phyloP scores from a whole-genome alignment of 2,797 vertebrate species.

The Aulostomus chinensis region DNA sequence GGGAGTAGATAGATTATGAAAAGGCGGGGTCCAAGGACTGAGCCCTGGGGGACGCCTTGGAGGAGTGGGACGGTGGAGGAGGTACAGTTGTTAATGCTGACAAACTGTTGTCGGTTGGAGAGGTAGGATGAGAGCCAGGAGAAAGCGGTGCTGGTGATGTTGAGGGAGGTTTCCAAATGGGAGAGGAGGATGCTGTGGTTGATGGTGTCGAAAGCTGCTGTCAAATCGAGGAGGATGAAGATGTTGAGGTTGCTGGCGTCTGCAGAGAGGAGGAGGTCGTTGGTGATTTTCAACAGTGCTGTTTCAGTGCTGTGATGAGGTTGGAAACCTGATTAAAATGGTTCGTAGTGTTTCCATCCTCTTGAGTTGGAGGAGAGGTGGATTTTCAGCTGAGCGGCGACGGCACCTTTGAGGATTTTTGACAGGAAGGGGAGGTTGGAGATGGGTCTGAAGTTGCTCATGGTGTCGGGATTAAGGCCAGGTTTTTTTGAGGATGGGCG shows the following conservation, averaged over 20 bases:
- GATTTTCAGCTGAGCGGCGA: no score
- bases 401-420: no score
- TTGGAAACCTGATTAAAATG: no score
- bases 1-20: background rate
- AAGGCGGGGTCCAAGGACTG: background rate
- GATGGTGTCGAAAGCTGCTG: background rate
- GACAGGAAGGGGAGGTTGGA: no score
- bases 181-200: background rate
- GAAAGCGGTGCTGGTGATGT: background rate
- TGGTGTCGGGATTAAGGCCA: no score
- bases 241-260: background rate
- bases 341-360: no score
- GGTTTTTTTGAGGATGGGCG: no score
- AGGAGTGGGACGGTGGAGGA: background rate
- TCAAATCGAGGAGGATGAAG: background rate
- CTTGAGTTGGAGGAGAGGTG: no score
- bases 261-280: background rate
- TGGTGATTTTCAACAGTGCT: no score
- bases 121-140: background rate
- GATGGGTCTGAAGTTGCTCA: no score
- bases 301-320: no score
- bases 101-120: background rate
- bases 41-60: no score
- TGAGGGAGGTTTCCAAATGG: background rate
- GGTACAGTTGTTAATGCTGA: background rate